phyloP scores from a whole-genome alignment of 2,797 vertebrate genomes.

The Spizella passerina region DNA sequence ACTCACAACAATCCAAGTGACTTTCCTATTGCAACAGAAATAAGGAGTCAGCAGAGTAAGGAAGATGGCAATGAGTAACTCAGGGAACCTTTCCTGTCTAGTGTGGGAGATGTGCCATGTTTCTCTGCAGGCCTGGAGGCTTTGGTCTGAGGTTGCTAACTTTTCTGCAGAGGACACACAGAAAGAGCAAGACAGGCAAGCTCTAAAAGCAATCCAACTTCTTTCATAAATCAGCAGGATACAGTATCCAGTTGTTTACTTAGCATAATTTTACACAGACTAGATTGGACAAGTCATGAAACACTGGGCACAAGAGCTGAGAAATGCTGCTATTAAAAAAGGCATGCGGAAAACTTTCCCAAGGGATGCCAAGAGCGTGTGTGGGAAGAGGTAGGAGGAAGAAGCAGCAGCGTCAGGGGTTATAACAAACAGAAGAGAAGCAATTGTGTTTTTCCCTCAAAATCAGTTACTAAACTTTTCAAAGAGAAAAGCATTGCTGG shows the following conservation, averaged over 20 bases:
- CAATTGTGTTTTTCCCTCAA: background rate
- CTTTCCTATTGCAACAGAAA: background rate
- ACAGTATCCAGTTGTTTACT: conserved; percentile 58
- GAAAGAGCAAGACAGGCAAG: conserved; percentile 7
- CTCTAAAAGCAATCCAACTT: conserved; percentile 10
- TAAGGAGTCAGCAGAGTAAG: background rate
- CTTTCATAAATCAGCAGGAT: conserved; percentile 48
- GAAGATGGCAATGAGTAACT: background rate
- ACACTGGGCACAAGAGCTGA: conserved; percentile 62
- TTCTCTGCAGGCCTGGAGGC: background rate
- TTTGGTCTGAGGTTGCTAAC: background rate
- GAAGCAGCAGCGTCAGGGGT: conserved; percentile 20
- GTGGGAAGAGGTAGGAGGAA: conserved; percentile 59
- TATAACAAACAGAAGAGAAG: conserved; percentile 16
- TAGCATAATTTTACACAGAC: conserved; percentile 59
- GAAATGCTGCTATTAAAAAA: conserved; percentile 57
- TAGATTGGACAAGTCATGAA: conserved; percentile 64
- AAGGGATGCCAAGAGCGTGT: conserved; percentile 32
- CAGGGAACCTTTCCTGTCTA: background rate
- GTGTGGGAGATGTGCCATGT: background rate
- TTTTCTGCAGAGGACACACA: background rate
- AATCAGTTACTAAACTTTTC: conserved; percentile 8
- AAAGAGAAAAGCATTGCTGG: conserved; percentile 4
- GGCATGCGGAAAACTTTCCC: conserved; percentile 48
- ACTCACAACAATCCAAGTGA: background rate